Evolutionary conservation across 2,797 vertebrate genomes (phyloP).

Genomic region (Hypotaenidia okinawae): DNA sequence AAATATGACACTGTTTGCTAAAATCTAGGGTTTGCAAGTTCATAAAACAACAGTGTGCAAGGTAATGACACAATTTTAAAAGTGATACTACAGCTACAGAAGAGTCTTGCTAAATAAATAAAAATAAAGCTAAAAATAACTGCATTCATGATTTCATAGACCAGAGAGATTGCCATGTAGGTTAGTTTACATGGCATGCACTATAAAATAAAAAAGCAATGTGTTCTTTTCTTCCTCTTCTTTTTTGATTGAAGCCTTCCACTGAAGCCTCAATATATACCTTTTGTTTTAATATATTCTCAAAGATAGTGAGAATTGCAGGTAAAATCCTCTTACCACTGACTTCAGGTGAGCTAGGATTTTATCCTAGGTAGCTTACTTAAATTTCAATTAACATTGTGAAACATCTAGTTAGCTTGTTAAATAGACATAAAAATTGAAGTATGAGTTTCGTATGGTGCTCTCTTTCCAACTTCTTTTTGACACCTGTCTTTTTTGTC

Average conservation of each 20-base stretch:
- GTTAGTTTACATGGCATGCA: neutral
- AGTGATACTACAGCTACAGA: neutral
- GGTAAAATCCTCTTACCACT: neutral
- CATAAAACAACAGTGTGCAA: neutral
- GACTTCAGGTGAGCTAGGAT: neutral
- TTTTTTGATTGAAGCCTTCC: neutral
- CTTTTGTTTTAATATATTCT: neutral
- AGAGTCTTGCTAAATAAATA: neutral
- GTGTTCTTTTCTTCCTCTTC: neutral
- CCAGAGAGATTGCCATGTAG: neutral
- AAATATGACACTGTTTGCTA: neutral
- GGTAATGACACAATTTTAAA: neutral
- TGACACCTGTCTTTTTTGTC: conserved; percentile 4
- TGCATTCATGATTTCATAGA: neutral
- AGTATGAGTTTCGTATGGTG: conserved; percentile 57
- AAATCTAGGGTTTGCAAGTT: neutral
- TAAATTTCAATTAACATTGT: neutral
- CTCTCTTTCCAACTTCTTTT: conserved; percentile 50
- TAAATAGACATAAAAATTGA: neutral
- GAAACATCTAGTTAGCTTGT: neutral
- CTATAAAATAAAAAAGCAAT: neutral
- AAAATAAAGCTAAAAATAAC: neutral
- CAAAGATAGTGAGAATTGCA: neutral
- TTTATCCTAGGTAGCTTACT: neutral
- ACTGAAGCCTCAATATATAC: neutral